Conservation (phyloP, 2,888 invertebrate species). For the Eupithecia exiguata region DNA sequence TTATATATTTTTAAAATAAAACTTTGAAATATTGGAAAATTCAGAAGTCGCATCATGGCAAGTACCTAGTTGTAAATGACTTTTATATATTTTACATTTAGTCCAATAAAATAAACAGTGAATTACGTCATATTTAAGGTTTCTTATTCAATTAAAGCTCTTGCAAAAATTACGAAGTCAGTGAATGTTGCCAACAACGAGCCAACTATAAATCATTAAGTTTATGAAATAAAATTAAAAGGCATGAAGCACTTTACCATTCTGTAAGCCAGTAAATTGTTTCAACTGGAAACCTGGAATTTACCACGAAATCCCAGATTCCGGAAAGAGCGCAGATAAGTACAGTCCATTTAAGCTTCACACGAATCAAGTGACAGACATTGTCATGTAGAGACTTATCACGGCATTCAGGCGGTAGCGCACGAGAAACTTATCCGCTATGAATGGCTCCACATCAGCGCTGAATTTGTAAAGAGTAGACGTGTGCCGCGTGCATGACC, state of each 20-base stretch:
- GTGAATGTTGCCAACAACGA: too few species aligned
- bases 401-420: conserved; percentile 69
- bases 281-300: not conserved
- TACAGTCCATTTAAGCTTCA: conserved; percentile 31
- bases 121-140: not conserved
- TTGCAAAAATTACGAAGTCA: not conserved
- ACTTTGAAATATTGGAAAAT: too few species aligned
- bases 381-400: conserved; percentile 74
- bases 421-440: conserved; percentile 75
- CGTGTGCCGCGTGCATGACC: conserved; percentile 77
- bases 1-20: too few species aligned
- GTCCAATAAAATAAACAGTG: not conserved
- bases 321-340: conserved; percentile 33
- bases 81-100: not conserved
- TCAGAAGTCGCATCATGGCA: too few species aligned
- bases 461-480: conserved; percentile 81
- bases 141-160: not conserved
- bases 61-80: too few species aligned
- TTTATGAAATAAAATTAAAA: not conserved
- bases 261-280: not conserved
- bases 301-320: conserved; percentile 7
- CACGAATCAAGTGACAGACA: conserved; percentile 66
- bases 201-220: not conserved
- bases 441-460: conserved; percentile 77
- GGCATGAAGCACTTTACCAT: not conserved